Conservation (phyloP, 2,113 vertebrate genomes). For the Forbesichthys agassizii region DNA sequence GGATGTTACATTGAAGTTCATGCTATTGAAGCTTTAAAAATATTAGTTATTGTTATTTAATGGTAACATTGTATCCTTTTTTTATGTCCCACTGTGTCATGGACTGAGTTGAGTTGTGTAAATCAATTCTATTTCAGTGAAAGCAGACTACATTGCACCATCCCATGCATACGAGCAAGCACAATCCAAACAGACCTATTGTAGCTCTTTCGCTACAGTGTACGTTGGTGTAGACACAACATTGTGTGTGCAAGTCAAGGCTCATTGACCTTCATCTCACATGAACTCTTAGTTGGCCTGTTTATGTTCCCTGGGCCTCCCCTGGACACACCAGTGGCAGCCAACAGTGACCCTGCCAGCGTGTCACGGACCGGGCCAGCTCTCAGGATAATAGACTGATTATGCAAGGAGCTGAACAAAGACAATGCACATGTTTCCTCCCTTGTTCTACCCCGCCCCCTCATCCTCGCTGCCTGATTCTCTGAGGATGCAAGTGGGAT, state of each 20-base stretch:
- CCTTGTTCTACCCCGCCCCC: not conserved
- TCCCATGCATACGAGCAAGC: not conserved
- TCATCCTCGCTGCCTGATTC: not conserved
- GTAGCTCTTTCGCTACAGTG: not conserved
- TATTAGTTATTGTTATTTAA: no score
- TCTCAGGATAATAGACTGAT: constrained; percentile 35
- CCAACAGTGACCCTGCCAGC: constrained; percentile 48
- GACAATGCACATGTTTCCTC: constrained; percentile 21
- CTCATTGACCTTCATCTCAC: constrained; percentile 24
- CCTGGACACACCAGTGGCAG: constrained; percentile 33
- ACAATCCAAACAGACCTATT: not conserved
- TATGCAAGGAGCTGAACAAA: constrained; percentile 48
- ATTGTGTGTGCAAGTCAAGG: constrained; percentile 28
- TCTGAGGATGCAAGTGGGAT: constrained; percentile 5
- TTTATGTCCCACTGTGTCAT: no score
- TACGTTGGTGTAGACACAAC: constrained; percentile 18
- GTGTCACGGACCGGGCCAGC: constrained; percentile 41
- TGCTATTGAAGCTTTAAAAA: no score
- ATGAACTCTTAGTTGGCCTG: constrained; percentile 27
- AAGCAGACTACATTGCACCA: not conserved
- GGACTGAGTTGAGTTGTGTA: no score
- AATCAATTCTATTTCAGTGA: no score
- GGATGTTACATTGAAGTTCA: no score
- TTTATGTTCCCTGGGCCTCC: constrained; percentile 28
- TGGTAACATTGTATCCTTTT: no score